A percentile compares a stretch with the other conserved stretches of the same genome.
Evolutionary conservation across 2,888 invertebrate genomes (phyloP).

Genomic region (Ectemnius cavifrons): DNA sequence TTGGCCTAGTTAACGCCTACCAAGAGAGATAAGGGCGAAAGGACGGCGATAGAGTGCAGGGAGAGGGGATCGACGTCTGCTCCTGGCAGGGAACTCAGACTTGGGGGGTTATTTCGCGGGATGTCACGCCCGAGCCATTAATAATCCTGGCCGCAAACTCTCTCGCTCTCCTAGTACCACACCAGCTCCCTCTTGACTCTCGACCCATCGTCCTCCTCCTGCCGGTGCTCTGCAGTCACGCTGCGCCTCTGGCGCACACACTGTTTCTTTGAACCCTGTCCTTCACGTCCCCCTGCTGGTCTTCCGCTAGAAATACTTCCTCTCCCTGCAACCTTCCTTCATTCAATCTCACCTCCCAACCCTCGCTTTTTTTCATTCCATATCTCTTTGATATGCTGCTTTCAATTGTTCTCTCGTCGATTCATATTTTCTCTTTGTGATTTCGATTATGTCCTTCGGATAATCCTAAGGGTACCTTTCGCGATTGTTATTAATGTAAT

Average conservation of each 20-base stretch:
- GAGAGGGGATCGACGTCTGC: constrained; percentile 22
- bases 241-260: not conserved
- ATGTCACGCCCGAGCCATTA: constrained; percentile 74
- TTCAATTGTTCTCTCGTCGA: not conserved
- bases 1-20: constrained; percentile 69
- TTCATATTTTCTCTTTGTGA: not conserved
- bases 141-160: constrained; percentile 69
- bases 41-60: constrained; percentile 30
- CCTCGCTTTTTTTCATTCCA: not conserved
- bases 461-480: no score
- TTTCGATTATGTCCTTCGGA: not conserved
- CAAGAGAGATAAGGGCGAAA: constrained; percentile 55
- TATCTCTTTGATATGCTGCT: not conserved
- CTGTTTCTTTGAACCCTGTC: constrained; percentile 34
- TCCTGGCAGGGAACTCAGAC: constrained; percentile 45
- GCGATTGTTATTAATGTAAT: no score
- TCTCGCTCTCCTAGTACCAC: constrained; percentile 24
- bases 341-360: not conserved
- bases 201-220: not conserved
- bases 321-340: constrained; percentile 11
- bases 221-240: not conserved
- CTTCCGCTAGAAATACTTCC: not conserved
- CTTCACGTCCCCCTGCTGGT: constrained; percentile 16
- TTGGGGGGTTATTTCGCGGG: constrained; percentile 72
- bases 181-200: constrained; percentile 17